Evolutionary conservation across 1,140 invertebrate genomes (phyloP).

Genomic region (Elymnias hypermnestra): DNA sequence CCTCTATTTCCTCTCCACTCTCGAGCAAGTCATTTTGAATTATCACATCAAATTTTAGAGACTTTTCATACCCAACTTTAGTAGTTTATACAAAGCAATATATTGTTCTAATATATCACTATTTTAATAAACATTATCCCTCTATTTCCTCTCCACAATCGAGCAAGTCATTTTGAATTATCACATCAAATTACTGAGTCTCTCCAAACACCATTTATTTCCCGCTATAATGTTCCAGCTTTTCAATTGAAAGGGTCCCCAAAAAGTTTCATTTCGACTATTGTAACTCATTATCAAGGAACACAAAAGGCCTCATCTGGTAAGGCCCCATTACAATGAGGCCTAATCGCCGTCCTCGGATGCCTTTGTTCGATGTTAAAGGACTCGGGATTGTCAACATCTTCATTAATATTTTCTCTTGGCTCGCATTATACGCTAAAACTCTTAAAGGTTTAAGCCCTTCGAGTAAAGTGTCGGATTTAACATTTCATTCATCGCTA

Average conservation of each 20-base stretch:
- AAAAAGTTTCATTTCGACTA: constrained; percentile 57
- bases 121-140: too few species aligned
- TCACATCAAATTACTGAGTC: not conserved
- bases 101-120: too few species aligned
- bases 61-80: constrained; percentile 3
- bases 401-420: constrained; percentile 60
- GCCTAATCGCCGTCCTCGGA: constrained; percentile 41
- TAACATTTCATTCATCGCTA: constrained; percentile 2
- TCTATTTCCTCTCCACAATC: not conserved
- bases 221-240: constrained; percentile 6
- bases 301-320: constrained; percentile 60
- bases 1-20: not conserved
- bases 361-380: constrained; percentile 42
- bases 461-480: constrained; percentile 23
- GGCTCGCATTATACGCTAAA: constrained; percentile 31
- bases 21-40: not conserved
- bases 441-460: constrained; percentile 26
- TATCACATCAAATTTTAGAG: not conserved
- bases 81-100: too few species aligned
- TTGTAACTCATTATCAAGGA: constrained; percentile 55
- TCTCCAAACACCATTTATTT: constrained; percentile 8
- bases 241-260: constrained; percentile 23
- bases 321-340: constrained; percentile 46
- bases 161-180: not conserved
- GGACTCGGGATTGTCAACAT: constrained; percentile 54